Base-by-base conservation (phyloP, 2,888 invertebrate genomes). In the Ischnura elegans region DNA sequence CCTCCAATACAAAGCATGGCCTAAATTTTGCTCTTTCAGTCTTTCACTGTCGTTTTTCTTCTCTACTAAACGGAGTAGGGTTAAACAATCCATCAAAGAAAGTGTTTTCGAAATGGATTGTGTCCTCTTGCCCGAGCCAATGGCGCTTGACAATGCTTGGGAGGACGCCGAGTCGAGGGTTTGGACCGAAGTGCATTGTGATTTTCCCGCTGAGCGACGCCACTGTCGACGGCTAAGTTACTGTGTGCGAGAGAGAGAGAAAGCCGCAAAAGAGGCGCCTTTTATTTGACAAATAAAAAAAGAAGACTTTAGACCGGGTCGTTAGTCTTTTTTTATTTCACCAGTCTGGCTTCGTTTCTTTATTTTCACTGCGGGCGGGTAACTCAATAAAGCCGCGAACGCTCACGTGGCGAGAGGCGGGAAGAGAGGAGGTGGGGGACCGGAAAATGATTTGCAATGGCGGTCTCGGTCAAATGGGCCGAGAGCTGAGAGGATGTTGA, bases 31-130 rank as follows among this genome's bases (percentile, higher is more conserved):
- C 25, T 25, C 61, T 6, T 5, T 61, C 16, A n/a, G n/a, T 19
- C n/a, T 61, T n/a, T 25, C 61, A n/a, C 61, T 25, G n/a, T n/a
- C 61, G 0, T 8, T n/a, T n/a, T 61, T 51, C 51, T 19, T 51
- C 51, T 3, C 19, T 6, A 5, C 51, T 19, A 5, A n/a, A n/a
- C n/a, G 25, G 61, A 42, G n/a, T 29, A 45, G 42, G 90, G 55
- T 25, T 29, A 43, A 87, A 55, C 42, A 5, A 42, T 25, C 87
- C 36, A 6, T 8, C 51, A 55, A 16, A 76, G 13, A 13, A 76
- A 90, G 61, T n/a, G 55, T 90, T 61, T 55, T n/a, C n/a, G 25
- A 61, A 90, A 61, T 90, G 61, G 87, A 25, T 87, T 87, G 42
- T 87, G 87, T 51, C 29, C 19, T n/a, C 19, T 10, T 42, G 55